Percentiles rank a stretch among this genome's conserved stretches.
Conservation (phyloP, 2,113 vertebrate species). For the Cinclus cinclus region DNA sequence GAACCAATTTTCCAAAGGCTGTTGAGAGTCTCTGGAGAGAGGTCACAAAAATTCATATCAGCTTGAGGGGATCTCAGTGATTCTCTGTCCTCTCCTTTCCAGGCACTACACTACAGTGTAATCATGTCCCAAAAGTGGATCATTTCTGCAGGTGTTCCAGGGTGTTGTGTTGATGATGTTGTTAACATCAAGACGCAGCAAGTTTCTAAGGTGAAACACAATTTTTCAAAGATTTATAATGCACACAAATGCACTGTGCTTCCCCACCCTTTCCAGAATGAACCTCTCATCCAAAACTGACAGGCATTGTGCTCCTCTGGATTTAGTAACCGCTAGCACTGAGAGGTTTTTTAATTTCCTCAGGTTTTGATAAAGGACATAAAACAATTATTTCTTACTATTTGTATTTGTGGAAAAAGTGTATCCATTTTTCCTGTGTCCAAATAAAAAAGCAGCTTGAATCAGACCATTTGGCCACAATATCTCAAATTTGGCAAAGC, state of each 20-base stretch:
- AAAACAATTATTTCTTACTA: background rate
- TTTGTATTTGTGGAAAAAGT: background rate
- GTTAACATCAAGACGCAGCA: background rate
- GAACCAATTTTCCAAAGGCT: background rate
- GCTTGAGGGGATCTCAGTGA: background rate
- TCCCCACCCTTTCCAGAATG: background rate
- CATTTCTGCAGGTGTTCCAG: background rate
- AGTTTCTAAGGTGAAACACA: background rate
- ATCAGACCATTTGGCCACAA: background rate
- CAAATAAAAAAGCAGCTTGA: background rate
- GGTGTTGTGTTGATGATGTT: rapidly evolving
- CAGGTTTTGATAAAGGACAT: background rate
- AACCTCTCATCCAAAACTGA: background rate
- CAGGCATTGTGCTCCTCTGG: background rate
- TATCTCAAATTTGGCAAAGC: background rate
- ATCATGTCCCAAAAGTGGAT: background rate
- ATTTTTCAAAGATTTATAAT: background rate
- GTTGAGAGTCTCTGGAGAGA: background rate
- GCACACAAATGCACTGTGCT: background rate
- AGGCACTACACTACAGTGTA: background rate
- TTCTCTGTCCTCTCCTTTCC: background rate
- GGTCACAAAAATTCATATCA: background rate
- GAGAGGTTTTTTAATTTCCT: rapidly evolving
- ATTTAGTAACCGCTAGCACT: background rate
- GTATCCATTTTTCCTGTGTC: background rate